Conservation (phyloP, 2,113 vertebrate species). For the Stegastes partitus region DNA sequence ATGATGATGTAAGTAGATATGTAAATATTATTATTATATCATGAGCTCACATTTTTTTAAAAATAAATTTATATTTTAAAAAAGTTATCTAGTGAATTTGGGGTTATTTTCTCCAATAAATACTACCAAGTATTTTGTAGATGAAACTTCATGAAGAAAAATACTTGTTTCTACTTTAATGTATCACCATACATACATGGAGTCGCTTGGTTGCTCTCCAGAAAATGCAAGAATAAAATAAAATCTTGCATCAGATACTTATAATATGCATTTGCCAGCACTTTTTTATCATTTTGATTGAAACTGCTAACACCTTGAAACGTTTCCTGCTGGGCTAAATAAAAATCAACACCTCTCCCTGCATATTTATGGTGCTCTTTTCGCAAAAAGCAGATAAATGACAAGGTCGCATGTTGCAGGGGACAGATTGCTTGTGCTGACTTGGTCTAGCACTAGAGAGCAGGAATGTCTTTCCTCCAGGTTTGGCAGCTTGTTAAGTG, state of each 20-base stretch:
- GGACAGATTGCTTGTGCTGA: slow-evolving; percentile 38
- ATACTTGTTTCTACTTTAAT: not conserved
- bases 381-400: slow-evolving; percentile 13
- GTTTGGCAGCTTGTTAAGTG: slow-evolving; percentile 48
- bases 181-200: not conserved
- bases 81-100: not conserved
- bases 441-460: slow-evolving; percentile 19
- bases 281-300: slow-evolving; percentile 17
- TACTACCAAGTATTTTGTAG: not conserved
- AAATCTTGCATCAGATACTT: not conserved
- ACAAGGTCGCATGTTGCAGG: slow-evolving; percentile 16
- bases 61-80: not conserved
- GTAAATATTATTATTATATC: too few relatives aligned
- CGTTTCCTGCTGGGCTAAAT: slow-evolving; percentile 22
- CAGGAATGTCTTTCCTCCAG: slow-evolving; percentile 38
- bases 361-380: slow-evolving; percentile 15
- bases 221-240: not conserved
- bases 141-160: too few relatives aligned
- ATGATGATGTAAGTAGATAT: too few relatives aligned
- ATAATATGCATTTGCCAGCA: not conserved
- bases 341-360: slow-evolving; percentile 30
- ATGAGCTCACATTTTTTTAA: too few relatives aligned
- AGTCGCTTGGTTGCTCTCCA: not conserved
- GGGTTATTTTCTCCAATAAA: not conserved
- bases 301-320: slow-evolving; percentile 18